These are phyloP conservation scores for Rhynchophorus ferrugineus DNA, from an alignment of 1,140 invertebrate species.

Conservation along the genomic window DNA sequence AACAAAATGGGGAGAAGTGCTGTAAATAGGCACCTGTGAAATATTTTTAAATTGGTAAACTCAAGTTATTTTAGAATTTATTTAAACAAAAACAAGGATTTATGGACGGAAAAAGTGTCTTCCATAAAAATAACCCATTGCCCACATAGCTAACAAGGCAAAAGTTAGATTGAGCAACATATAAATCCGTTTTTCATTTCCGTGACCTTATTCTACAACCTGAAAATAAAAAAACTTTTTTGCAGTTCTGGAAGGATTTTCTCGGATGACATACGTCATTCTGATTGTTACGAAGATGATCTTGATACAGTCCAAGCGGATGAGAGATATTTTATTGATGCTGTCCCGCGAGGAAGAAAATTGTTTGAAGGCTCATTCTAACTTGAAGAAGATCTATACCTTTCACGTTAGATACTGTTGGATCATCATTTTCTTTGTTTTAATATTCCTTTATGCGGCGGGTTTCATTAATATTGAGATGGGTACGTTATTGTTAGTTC, in stretches of 20 bases:
- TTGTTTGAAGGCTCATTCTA: background rate
- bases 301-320: background rate
- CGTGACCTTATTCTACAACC: too few relatives aligned
- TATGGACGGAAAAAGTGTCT: too few relatives aligned
- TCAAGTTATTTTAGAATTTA: too few relatives aligned
- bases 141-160: too few relatives aligned
- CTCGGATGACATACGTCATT: background rate
- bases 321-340: background rate
- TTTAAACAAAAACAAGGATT: too few relatives aligned
- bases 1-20: too few relatives aligned
- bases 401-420: background rate
- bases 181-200: too few relatives aligned
- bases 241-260: background rate
- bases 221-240: too few relatives aligned
- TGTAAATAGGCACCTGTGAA: too few relatives aligned
- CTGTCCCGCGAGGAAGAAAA: background rate
- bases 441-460: background rate
- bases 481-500: background rate
- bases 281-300: background rate
- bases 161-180: too few relatives aligned
- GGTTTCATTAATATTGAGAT: background rate
- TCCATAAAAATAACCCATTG: too few relatives aligned
- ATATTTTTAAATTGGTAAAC: too few relatives aligned
- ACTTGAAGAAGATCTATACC: background rate
- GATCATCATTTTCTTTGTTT: background rate